phyloP scores from a whole-genome alignment of 2,113 vertebrate species.

The Xiphias gladius region DNA sequence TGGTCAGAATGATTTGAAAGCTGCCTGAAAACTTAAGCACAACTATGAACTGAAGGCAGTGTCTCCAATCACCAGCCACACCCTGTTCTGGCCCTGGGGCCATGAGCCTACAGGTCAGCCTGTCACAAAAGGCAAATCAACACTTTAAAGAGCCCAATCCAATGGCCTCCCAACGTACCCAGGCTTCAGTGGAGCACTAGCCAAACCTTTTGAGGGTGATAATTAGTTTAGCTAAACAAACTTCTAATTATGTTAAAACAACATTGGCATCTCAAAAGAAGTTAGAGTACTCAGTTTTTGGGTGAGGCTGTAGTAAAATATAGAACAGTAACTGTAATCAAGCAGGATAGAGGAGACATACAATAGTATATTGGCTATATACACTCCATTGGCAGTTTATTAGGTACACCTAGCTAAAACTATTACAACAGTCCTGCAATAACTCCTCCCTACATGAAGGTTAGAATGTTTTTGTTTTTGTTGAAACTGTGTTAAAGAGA shows the following conservation, averaged over 20 bases:
- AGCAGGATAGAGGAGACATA: neutral
- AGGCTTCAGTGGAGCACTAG: slow-evolving; percentile 33
- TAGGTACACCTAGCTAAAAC: neutral
- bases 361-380: too few relatives aligned
- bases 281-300: slow-evolving; percentile 62
- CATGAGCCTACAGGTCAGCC: slow-evolving; percentile 57
- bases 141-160: slow-evolving; percentile 68
- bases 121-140: slow-evolving; percentile 73
- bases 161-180: slow-evolving; percentile 32
- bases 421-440: neutral
- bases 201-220: slow-evolving; percentile 54
- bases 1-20: slow-evolving; percentile 69
- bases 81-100: slow-evolving; percentile 56
- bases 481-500: neutral
- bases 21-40: slow-evolving; percentile 69
- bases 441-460: neutral
- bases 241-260: slow-evolving; percentile 81
- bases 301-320: slow-evolving; percentile 17
- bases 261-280: slow-evolving; percentile 65
- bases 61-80: slow-evolving; percentile 77
- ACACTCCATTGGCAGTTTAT: neutral
- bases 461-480: neutral
- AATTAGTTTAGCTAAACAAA: slow-evolving; percentile 81
- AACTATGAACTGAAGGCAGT: slow-evolving; percentile 63
- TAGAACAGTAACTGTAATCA: neutral